Percentiles rank a stretch among this genome's conserved stretches.
Evolutionary conservation across 2,113 vertebrate genomes (phyloP).

Genomic region (Setophaga kirtlandii): DNA sequence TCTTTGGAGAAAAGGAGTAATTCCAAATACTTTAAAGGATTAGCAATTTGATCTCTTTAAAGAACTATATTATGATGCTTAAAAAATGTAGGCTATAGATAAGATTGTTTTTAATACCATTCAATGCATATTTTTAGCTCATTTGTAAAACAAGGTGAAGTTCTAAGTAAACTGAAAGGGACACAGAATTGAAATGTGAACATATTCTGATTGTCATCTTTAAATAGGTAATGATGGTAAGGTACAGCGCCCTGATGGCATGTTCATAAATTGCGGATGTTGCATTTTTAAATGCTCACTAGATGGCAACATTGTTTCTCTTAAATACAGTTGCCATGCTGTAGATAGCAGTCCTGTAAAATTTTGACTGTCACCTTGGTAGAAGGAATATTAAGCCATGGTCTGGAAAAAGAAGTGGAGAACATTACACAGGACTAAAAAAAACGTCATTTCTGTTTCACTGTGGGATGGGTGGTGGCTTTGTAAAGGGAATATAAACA

Average conservation of each 20-base stretch:
- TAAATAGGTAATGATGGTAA: background rate
- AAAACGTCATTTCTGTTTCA: background rate
- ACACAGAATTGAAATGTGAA: background rate
- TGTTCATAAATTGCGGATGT: background rate
- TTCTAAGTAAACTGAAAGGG: background rate
- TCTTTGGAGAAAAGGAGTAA: background rate
- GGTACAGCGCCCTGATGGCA: background rate
- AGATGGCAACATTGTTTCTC: constrained; percentile 63
- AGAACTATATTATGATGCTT: background rate
- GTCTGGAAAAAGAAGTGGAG: background rate
- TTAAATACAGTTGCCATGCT: background rate
- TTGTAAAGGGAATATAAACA: background rate
- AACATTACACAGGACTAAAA: background rate
- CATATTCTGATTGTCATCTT: background rate
- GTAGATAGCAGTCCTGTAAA: background rate
- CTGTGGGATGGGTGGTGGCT: background rate
- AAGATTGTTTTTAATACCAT: background rate
- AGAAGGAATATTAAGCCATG: background rate
- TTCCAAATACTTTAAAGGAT: background rate
- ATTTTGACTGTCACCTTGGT: background rate
- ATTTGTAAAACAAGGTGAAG: background rate
- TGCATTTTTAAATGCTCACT: constrained; percentile 24
- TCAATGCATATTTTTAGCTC: background rate
- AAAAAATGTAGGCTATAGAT: background rate
- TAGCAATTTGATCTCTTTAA: background rate